These are phyloP conservation scores for Cheirogaleus medius DNA, from an alignment of 2,113 vertebrate genomes.

Conservation along the genomic window DNA sequence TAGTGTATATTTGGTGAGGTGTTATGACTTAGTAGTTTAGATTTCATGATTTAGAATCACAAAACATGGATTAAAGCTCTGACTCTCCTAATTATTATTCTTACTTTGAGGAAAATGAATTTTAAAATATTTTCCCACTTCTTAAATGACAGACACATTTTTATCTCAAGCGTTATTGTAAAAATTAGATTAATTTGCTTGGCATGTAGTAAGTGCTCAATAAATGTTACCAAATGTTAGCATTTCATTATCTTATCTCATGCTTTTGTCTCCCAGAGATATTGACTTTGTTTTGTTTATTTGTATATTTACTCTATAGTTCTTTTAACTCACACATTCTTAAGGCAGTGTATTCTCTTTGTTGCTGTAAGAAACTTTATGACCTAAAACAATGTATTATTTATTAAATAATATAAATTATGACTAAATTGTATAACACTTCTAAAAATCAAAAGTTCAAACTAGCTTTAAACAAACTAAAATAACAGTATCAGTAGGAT, in stretches of 20 bases:
- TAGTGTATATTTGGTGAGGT: neutral
- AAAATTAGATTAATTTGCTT: neutral
- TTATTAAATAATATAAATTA: neutral
- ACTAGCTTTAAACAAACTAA: neutral
- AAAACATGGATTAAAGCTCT: neutral
- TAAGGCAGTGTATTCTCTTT: neutral
- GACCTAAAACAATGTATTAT: neutral
- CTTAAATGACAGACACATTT: neutral
- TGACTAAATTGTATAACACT: neutral
- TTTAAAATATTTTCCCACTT: neutral
- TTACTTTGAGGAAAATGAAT: neutral
- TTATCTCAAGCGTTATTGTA: neutral
- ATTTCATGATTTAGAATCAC: neutral
- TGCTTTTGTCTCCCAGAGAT: neutral
- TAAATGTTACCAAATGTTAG: neutral
- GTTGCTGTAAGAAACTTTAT: neutral
- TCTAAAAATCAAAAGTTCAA: neutral
- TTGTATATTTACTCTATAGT: neutral
- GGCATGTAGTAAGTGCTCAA: neutral
- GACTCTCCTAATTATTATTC: neutral
- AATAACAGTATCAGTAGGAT: accelerated
- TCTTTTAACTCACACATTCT: neutral
- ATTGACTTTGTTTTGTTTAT: neutral
- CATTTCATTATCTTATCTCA: neutral
- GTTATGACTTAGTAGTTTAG: neutral